phyloP scores from a whole-genome alignment of 2,797 vertebrate genomes.

The Pristis pectinata region DNA sequence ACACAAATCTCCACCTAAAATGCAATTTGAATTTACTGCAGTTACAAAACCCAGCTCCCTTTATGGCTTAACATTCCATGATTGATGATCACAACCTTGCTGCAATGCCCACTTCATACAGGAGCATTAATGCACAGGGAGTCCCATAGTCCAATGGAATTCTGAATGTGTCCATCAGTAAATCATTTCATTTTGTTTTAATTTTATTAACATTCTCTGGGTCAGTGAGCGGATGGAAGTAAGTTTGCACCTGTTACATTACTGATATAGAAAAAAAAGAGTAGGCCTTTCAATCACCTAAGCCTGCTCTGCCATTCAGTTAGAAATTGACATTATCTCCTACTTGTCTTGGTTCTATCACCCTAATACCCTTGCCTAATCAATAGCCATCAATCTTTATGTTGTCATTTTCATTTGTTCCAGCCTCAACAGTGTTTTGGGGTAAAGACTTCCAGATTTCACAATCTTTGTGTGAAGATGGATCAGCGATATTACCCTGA shows the following conservation, averaged over 20 bases:
- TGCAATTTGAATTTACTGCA: not conserved
- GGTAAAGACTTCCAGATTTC: too few species aligned
- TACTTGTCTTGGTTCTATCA: not conserved
- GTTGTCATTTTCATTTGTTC: too few species aligned
- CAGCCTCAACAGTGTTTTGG: too few species aligned
- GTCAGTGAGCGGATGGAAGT: not conserved
- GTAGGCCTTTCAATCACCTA: not conserved
- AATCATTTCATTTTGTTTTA: not conserved
- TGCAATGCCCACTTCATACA: not conserved
- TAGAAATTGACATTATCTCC: not conserved
- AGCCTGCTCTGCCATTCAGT: not conserved
- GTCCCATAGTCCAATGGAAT: not conserved
- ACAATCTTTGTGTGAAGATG: too few species aligned
- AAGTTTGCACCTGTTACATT: not conserved
- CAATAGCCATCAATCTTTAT: not conserved
- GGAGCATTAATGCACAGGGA: not conserved
- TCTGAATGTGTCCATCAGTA: not conserved
- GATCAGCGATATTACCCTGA: too few species aligned
- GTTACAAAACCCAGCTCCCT: not conserved
- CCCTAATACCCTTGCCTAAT: not conserved
- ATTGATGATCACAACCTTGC: not conserved
- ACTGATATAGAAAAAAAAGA: not conserved
- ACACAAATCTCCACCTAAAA: not conserved
- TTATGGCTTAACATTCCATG: not conserved
- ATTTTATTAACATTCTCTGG: not conserved